A percentile compares a stretch with the other conserved stretches of the same genome.
Conservation (phyloP, 2,888 invertebrate genomes). For the Argyresthia albistria region DNA sequence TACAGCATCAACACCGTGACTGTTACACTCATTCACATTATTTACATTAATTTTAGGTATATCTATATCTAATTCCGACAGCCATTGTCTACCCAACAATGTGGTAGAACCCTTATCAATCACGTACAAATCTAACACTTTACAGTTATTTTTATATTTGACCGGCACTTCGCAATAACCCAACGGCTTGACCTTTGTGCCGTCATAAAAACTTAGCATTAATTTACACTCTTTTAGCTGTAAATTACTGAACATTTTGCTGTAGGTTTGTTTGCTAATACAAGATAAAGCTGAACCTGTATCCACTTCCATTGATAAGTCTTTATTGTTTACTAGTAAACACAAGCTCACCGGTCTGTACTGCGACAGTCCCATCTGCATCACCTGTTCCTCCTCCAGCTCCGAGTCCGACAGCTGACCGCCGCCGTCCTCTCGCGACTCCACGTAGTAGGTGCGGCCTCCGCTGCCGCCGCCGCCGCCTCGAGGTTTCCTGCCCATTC, state of each 20-base stretch:
- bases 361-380: constrained; percentile 10
- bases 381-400: constrained; percentile 1
- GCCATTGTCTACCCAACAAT: background rate
- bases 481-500: too few species aligned
- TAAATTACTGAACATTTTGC: background rate
- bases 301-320: constrained; percentile 17
- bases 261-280: background rate
- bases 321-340: constrained; percentile 10
- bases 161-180: background rate
- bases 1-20: background rate
- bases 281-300: too few species aligned
- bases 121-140: background rate
- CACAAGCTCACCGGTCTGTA: constrained; percentile 16
- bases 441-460: too few species aligned
- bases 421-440: too few species aligned
- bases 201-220: background rate
- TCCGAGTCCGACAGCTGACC: too few species aligned
- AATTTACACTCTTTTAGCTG: too few species aligned
- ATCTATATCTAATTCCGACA: background rate
- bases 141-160: background rate
- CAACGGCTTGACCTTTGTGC: background rate
- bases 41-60: background rate
- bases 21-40: background rate
- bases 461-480: too few species aligned
- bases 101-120: background rate